These are phyloP conservation scores for Zaprionus capensis DNA, from an alignment of 1,140 invertebrate genomes.

Conservation along the genomic window DNA sequence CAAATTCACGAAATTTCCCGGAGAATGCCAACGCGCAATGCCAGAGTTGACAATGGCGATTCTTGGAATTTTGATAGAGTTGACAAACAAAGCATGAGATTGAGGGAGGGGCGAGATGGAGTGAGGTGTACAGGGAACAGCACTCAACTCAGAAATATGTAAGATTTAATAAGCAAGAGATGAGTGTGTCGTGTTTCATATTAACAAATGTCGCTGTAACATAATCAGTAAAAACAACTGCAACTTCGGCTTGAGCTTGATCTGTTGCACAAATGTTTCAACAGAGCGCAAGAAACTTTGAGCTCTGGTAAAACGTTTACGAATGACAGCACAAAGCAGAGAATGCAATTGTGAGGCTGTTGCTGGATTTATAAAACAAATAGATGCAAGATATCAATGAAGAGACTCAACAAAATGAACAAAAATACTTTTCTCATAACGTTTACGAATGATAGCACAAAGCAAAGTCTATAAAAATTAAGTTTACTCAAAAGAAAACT, in stretches of 20 bases:
- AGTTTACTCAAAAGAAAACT: neutral
- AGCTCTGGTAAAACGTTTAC: neutral
- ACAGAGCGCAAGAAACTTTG: too few species aligned
- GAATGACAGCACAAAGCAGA: neutral
- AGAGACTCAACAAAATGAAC: neutral
- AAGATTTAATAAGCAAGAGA: slow-evolving; percentile 23
- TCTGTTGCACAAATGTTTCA: too few species aligned
- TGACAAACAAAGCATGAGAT: slow-evolving; percentile 14
- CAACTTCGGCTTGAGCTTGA: neutral
- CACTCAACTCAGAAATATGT: slow-evolving; percentile 11
- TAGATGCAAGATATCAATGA: neutral
- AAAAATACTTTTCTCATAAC: neutral
- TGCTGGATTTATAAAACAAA: neutral
- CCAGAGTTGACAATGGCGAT: slow-evolving; percentile 50
- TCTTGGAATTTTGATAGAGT: slow-evolving; percentile 68
- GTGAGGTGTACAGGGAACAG: slow-evolving; percentile 13
- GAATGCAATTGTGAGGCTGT: neutral
- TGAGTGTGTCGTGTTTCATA: slow-evolving; percentile 6
- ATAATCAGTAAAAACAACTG: neutral
- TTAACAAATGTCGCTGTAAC: neutral
- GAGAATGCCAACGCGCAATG: slow-evolving; percentile 37
- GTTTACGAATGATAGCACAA: neutral
- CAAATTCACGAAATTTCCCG: slow-evolving; percentile 62
- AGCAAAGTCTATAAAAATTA: neutral
- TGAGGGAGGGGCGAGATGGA: neutral